Evolutionary conservation across 2,888 invertebrate species (phyloP), one percentile per base, ranked within the genome.

Genomic region (Tetheella fluctuosa): DNA sequence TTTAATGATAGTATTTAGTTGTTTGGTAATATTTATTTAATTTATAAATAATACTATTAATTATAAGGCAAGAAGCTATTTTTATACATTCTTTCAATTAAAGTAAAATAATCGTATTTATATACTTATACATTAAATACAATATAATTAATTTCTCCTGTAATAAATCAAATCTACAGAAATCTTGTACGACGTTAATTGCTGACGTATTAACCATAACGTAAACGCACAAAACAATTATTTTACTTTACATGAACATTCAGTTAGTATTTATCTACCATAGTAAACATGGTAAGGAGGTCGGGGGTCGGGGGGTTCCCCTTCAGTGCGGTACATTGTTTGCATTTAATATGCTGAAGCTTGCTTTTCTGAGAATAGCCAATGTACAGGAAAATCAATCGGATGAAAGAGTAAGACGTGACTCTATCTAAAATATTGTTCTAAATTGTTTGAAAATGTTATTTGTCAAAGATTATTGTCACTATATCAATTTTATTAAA

Each of bases 131-230:
- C n/a, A n/a, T n/a, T n/a, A n/a, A n/a, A n/a, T n/a, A n/a, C n/a
- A n/a, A n/a, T n/a, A n/a, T n/a, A n/a, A n/a, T 25, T 25, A 25
- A 25, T 25, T 25, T 25, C 25, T 25, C 25, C 25, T 6, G 6
- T 4, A 25, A 25, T 37, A 37, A 15, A 13, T 37, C 37, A 48
- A 52, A 52, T 20, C 62, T 66, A 37, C 20, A 52, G n/a, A 37
- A 48, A 42, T 12, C 53, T 54, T 48, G 67, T 59, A 54, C 58
- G 17, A 13, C 25, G 13, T 55, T 28, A 20, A 34, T 55, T 7
- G 34, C 48, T 48, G 48, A 48, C n/a, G 1, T 20, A 48, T 48
- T 48, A 48, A 20, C 20, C 15, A 6, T 15, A 20, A 20, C 48
- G 48, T 20, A 48, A 10, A 20, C 20, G 20, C 48, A 10, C 48